Conservation (phyloP, 2,888 invertebrate species). For the Seira ritae region DNA sequence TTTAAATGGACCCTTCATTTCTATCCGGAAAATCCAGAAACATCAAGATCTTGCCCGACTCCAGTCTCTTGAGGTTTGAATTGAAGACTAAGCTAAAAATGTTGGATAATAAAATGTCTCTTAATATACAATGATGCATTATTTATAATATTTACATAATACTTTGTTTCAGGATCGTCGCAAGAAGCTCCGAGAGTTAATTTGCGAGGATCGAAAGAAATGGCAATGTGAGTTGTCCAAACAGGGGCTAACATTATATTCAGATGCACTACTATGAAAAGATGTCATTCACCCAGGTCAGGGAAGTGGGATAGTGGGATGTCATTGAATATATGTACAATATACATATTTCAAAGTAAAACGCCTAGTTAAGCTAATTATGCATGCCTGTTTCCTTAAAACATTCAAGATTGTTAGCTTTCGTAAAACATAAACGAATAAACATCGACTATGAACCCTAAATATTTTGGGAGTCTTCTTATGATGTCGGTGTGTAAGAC, state of each 20-base stretch:
- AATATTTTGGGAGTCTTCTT: no score
- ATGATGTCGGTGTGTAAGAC: no score
- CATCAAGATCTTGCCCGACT: constrained; percentile 68
- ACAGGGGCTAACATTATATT: constrained; percentile 67
- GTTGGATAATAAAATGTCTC: background rate
- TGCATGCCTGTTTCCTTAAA: no score
- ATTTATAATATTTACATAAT: constrained; percentile 19
- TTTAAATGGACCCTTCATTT: constrained; percentile 69
- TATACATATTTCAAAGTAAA: no score
- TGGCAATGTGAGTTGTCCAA: constrained; percentile 68
- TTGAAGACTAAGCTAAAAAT: background rate
- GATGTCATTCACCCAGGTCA: no score
- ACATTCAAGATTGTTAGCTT: no score
- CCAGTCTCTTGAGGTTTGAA: constrained; percentile 66
- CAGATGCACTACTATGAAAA: constrained; percentile 44
- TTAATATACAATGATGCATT: background rate
- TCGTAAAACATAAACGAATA: no score
- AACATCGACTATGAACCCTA: no score
- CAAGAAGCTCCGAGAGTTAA: constrained; percentile 62
- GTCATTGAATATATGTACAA: no score
- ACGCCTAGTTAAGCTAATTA: no score
- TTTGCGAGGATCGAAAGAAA: constrained; percentile 65
- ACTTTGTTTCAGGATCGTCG: constrained; percentile 67
- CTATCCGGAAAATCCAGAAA: constrained; percentile 70
- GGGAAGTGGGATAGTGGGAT: no score